phyloP scores from a whole-genome alignment of 2,888 invertebrate genomes.

The Drosophila demipolita region DNA sequence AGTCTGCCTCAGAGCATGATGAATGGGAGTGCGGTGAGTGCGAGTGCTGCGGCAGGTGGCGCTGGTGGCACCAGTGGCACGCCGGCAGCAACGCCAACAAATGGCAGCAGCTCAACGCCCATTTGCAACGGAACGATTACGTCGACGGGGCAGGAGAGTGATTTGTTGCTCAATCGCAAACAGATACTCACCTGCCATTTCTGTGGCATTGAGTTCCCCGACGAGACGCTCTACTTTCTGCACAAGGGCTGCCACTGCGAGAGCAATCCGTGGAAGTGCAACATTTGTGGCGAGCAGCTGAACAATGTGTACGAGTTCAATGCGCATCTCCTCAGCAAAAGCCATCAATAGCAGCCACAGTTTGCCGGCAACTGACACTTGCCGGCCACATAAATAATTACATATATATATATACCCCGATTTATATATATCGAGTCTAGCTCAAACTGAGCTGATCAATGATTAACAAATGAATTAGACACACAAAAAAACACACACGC shows the following conservation, averaged over 20 bases:
- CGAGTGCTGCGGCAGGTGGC: constrained; percentile 19
- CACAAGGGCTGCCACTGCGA: constrained; percentile 99
- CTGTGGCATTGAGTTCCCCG: constrained; percentile 97
- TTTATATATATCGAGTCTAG: constrained; percentile 2
- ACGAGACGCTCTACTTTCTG: constrained; percentile 97
- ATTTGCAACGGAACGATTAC: constrained; percentile 89
- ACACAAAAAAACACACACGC: constrained; percentile 8
- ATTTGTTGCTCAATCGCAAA: constrained; percentile 85
- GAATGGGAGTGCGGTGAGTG: constrained; percentile 54
- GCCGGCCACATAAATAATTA: constrained; percentile 21
- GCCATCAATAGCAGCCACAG: constrained; percentile 90
- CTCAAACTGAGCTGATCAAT: constrained; percentile 21
- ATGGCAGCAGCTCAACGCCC: constrained; percentile 84
- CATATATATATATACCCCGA: too few species aligned
- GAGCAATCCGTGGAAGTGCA: constrained; percentile 98
- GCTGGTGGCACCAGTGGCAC: neutral
- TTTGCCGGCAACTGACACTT: constrained; percentile 58
- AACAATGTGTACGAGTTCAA: constrained; percentile 98
- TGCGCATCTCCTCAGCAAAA: constrained; percentile 96
- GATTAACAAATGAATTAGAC: neutral
- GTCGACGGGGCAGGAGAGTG: constrained; percentile 89
- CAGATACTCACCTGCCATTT: constrained; percentile 92
- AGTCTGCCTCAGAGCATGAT: constrained; percentile 67
- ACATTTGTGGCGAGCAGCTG: constrained; percentile 98
- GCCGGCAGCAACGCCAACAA: constrained; percentile 42